Percentiles rank a stretch among this genome's conserved stretches.
Evolutionary conservation across 2,888 invertebrate genomes (phyloP).

Genomic region (Platycnemis pennipes): DNA sequence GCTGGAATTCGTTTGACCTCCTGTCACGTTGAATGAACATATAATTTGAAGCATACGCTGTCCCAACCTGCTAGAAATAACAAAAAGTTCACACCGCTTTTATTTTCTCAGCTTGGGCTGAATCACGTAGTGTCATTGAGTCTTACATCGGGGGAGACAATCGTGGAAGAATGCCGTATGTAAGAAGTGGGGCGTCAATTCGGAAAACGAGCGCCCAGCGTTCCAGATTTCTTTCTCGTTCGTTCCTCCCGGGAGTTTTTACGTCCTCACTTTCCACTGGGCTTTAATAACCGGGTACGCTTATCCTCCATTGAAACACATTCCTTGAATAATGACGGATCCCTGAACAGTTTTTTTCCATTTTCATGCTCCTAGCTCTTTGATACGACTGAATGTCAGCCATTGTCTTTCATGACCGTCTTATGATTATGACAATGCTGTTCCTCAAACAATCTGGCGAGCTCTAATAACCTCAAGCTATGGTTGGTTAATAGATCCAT

Average conservation of each 20-base stretch:
- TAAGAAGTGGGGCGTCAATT: not conserved
- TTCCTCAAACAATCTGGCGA: too few species aligned
- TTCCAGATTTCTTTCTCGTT: slow-evolving; percentile 6
- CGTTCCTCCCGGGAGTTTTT: not conserved
- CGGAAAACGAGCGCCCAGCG: not conserved
- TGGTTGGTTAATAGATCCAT: too few species aligned
- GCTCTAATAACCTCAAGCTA: too few species aligned
- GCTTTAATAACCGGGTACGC: not conserved
- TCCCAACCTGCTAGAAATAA: not conserved
- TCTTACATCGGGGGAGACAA: not conserved
- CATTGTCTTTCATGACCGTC: too few species aligned
- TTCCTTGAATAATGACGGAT: too few species aligned
- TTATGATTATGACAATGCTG: too few species aligned
- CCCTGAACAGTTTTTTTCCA: too few species aligned
- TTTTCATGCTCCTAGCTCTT: too few species aligned
- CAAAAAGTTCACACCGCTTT: not conserved
- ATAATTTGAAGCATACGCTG: not conserved
- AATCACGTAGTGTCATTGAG: not conserved
- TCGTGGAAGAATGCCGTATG: not conserved
- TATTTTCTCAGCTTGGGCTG: not conserved
- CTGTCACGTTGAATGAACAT: not conserved
- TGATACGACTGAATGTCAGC: too few species aligned
- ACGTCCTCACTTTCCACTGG: not conserved
- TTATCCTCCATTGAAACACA: not conserved
- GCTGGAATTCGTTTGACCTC: not conserved